These are phyloP conservation scores for Callorhinus ursinus DNA, from an alignment of 2,113 vertebrate genomes.

Conservation along the genomic window DNA sequence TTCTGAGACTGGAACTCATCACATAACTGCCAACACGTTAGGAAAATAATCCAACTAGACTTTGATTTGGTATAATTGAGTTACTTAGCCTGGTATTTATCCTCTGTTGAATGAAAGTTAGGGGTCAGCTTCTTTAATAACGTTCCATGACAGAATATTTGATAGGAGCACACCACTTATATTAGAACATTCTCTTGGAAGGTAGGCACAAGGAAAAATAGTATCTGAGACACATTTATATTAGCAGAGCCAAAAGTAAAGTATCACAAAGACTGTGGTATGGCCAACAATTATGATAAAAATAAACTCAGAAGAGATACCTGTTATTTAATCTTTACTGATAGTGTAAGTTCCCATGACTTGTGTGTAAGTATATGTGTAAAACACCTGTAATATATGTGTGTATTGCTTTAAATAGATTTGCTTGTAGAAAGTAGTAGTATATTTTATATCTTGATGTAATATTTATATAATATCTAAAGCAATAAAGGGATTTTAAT, in stretches of 20 bases:
- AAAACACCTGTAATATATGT: neutral
- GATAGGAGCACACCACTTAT: neutral
- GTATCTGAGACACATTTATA: neutral
- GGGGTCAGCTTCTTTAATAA: neutral
- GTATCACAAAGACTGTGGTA: neutral
- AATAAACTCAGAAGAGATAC: neutral
- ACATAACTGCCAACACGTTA: neutral
- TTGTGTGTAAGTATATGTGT: neutral
- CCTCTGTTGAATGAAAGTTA: neutral
- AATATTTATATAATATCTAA: conserved; percentile 18
- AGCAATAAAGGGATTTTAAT: neutral
- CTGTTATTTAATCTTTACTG: neutral
- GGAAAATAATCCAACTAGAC: neutral
- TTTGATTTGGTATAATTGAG: neutral
- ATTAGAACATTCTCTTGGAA: neutral
- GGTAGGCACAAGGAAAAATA: neutral
- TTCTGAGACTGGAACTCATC: neutral
- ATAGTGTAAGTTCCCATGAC: neutral
- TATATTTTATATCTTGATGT: neutral
- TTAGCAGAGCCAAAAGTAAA: neutral
- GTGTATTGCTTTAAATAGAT: neutral
- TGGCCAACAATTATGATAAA: neutral
- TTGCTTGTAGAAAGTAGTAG: neutral
- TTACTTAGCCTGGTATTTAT: neutral
- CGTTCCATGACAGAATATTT: neutral